phyloP scores from a whole-genome alignment of 1,140 invertebrate genomes.

The Odontomachus brunneus region DNA sequence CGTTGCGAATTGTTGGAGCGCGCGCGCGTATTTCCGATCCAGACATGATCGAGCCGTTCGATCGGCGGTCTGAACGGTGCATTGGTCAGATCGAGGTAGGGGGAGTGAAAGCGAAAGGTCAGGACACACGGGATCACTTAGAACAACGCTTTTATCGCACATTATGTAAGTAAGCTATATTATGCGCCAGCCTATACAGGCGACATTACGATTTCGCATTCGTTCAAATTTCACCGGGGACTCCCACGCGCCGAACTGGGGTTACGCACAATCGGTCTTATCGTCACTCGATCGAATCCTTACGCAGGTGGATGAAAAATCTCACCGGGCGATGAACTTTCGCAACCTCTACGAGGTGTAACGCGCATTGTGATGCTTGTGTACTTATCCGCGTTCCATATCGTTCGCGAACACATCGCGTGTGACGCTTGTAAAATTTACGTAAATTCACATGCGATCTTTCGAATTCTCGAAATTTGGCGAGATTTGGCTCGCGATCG shows the following conservation, averaged over 20 bases:
- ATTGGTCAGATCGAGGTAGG: slow-evolving; percentile 73
- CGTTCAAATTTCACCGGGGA: slow-evolving; percentile 23
- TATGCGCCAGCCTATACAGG: slow-evolving; percentile 27
- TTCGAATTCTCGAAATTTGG: neutral
- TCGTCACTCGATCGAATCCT: neutral
- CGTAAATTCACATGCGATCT: too few relatives aligned
- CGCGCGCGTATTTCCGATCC: slow-evolving; percentile 47
- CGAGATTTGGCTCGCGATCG: neutral
- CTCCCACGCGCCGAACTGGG: slow-evolving; percentile 16
- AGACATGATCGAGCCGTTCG: slow-evolving; percentile 57
- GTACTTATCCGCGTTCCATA: too few relatives aligned
- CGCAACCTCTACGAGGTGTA: slow-evolving; percentile 2
- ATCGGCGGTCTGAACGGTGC: slow-evolving; percentile 60
- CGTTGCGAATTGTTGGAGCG: slow-evolving; percentile 18
- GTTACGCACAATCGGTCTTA: neutral
- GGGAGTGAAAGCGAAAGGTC: slow-evolving; percentile 86
- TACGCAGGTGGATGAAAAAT: neutral
- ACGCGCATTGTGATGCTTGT: slow-evolving; percentile 25
- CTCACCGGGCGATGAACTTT: slow-evolving; percentile 33
- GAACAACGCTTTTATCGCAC: slow-evolving; percentile 79
- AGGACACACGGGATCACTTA: slow-evolving; percentile 80
- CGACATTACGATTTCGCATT: slow-evolving; percentile 24
- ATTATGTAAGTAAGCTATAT: slow-evolving; percentile 75
- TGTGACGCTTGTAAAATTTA: neutral
- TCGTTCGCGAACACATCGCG: too few relatives aligned